A percentile compares a stretch with the other conserved stretches of the same genome.
phyloP scores from a whole-genome alignment of 2,888 invertebrate genomes.

The Orchestes rusci region DNA sequence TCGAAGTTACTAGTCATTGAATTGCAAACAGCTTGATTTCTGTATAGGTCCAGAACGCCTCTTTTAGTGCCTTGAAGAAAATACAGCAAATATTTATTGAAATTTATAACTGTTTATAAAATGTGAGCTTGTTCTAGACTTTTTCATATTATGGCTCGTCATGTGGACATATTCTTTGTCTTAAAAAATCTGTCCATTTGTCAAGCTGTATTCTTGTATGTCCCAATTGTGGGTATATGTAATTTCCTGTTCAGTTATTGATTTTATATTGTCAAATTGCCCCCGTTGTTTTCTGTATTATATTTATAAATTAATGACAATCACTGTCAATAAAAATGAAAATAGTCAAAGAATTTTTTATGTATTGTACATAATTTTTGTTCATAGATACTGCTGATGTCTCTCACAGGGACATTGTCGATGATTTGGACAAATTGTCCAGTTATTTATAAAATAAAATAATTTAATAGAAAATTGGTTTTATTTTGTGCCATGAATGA shows the following conservation, averaged over 20 bases:
- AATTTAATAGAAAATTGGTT: slow-evolving; percentile 17
- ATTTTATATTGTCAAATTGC: too few species aligned
- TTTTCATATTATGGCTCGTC: too few species aligned
- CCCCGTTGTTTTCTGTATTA: not conserved
- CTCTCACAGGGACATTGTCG: slow-evolving; percentile 18
- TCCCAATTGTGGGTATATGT: too few species aligned
- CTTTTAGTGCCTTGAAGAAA: slow-evolving; percentile 25
- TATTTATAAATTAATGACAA: slow-evolving; percentile 19
- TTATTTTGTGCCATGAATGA: too few species aligned
- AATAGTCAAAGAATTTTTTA: slow-evolving; percentile 14
- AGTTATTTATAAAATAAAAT: slow-evolving; percentile 22
- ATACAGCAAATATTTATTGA: slow-evolving; percentile 26
- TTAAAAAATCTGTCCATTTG: too few species aligned
- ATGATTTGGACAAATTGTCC: slow-evolving; percentile 24
- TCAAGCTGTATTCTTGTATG: too few species aligned
- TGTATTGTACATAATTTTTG: slow-evolving; percentile 20
- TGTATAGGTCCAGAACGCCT: slow-evolving; percentile 24
- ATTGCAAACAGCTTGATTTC: slow-evolving; percentile 10
- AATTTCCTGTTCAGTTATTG: too few species aligned
- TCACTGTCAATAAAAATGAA: slow-evolving; percentile 21
- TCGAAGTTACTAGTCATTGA: slow-evolving; percentile 17
- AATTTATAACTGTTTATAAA: slow-evolving; percentile 14
- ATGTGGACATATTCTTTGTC: too few species aligned
- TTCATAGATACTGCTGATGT: slow-evolving; percentile 19
- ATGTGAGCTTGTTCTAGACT: not conserved